Conservation (phyloP, 2,113 vertebrate species). For the Balaenoptera acutorostrata region DNA sequence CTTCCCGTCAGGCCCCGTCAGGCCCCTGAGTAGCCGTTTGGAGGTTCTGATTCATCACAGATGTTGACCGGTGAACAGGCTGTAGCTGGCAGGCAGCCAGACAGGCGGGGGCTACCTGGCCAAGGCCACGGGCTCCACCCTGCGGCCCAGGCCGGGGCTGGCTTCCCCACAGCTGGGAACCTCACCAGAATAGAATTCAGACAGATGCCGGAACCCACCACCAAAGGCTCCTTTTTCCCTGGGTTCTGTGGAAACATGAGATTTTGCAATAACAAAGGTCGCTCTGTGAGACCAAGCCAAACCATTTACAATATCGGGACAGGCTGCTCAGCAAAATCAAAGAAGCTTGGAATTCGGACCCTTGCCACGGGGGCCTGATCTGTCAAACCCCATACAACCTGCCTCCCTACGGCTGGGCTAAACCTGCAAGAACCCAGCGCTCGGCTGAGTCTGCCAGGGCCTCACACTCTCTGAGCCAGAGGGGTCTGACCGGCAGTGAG, state of each 20-base stretch:
- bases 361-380: rapidly evolving
- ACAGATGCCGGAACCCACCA: background rate
- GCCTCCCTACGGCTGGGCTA: background rate
- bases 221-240: background rate
- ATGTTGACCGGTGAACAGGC: background rate
- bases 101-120: background rate
- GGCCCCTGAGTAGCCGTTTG: background rate
- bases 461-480: rapidly evolving
- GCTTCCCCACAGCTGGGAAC: background rate
- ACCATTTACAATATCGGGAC: background rate
- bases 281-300: background rate
- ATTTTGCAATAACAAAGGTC: background rate
- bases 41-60: background rate
- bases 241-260: background rate
- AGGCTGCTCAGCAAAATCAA: background rate
- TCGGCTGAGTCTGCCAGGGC: background rate
- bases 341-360: background rate
- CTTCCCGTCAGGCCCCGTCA: rapidly evolving
- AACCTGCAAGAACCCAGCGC: background rate
- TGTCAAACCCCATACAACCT: background rate
- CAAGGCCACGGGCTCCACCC: background rate
- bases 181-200: background rate
- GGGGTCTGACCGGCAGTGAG: rapidly evolving
- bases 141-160: rapidly evolving
- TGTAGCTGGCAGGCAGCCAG: background rate